Percentiles rank a stretch among this genome's conserved stretches.
Evolutionary conservation across 2,888 invertebrate species (phyloP).

Genomic region (Apamea crenata): DNA sequence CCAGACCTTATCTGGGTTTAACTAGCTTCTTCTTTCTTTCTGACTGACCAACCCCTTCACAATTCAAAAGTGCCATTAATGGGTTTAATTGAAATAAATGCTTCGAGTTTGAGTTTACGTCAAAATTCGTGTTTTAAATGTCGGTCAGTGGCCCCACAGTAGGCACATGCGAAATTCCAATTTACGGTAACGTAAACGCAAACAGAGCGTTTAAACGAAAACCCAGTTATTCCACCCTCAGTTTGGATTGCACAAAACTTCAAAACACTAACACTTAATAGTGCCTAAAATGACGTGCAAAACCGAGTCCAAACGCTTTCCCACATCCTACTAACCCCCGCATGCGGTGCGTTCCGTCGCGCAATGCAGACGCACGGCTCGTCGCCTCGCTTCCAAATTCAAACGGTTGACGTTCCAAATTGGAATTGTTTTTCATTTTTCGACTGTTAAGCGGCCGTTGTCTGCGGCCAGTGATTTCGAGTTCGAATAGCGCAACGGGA

Average conservation of each 20-base stretch:
- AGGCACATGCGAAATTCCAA: not conserved
- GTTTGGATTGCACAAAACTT: slow-evolving; percentile 11
- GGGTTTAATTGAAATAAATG: too few species aligned
- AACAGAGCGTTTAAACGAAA: not conserved
- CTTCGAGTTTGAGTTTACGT: not conserved
- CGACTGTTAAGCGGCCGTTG: slow-evolving; percentile 80
- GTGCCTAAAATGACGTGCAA: slow-evolving; percentile 45
- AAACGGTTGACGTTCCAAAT: slow-evolving; percentile 88
- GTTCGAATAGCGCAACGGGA: slow-evolving; percentile 72
- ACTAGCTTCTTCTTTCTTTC: not conserved
- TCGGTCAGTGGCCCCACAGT: not conserved
- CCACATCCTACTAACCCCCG: slow-evolving; percentile 62
- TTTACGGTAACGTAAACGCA: not conserved
- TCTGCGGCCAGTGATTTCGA: slow-evolving; percentile 82
- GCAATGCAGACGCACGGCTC: slow-evolving; percentile 77
- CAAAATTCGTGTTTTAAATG: not conserved
- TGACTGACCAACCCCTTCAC: not conserved
- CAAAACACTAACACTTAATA: slow-evolving; percentile 45
- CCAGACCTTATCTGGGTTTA: not conserved
- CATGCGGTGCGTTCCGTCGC: slow-evolving; percentile 77
- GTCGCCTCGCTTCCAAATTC: slow-evolving; percentile 82
- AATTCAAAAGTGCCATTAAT: not conserved
- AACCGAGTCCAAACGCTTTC: slow-evolving; percentile 57
- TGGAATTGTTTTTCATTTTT: slow-evolving; percentile 89
- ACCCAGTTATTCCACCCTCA: not conserved